A percentile compares a stretch with the other conserved stretches of the same genome.
Conservation (phyloP, 1,140 invertebrate species). For the Theocolax elegans region DNA sequence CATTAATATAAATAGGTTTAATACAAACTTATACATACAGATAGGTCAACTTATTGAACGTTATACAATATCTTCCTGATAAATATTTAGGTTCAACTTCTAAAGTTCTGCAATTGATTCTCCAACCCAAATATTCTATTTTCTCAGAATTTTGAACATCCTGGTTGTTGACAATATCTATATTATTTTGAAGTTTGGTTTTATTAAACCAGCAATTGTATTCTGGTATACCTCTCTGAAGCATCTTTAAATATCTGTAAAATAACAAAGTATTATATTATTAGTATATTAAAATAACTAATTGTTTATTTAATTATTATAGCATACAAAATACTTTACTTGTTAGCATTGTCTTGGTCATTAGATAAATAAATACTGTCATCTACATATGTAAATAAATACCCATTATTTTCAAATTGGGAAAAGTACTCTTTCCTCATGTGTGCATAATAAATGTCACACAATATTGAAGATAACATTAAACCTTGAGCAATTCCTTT, state of each 20-base stretch:
- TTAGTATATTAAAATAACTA: background rate
- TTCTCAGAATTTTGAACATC: background rate
- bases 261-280: background rate
- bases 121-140: conserved; percentile 21
- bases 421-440: conserved; percentile 24
- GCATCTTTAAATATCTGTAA: conserved; percentile 7
- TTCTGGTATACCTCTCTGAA: conserved; percentile 26
- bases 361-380: conserved; percentile 23
- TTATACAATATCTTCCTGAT: conserved; percentile 2
- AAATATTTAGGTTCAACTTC: conserved; percentile 10
- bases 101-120: conserved; percentile 8
- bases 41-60: background rate
- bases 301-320: background rate
- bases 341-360: background rate
- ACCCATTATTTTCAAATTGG: background rate
- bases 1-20: background rate
- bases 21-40: conserved; percentile 6
- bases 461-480: conserved; percentile 27
- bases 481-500: conserved; percentile 30
- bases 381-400: conserved; percentile 26
- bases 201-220: conserved; percentile 30
- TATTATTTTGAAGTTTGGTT: conserved; percentile 14
- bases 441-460: conserved; percentile 32
- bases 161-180: background rate
- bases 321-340: background rate